phyloP scores from a whole-genome alignment of 2,888 invertebrate species.

The Atethmia centrago region DNA sequence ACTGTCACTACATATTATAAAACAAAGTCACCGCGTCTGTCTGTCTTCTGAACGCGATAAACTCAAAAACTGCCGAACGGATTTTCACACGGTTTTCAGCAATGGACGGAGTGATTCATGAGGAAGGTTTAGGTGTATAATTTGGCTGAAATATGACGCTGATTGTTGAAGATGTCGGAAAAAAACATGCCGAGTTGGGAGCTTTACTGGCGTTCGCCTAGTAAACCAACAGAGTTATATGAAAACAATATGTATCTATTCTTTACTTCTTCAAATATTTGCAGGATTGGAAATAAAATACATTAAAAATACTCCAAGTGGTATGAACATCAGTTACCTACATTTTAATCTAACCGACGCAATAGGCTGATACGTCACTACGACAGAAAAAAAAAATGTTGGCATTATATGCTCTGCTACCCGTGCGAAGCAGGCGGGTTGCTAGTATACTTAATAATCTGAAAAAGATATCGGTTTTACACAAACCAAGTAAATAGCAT shows the following conservation, averaged over 20 bases:
- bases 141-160: too few relatives aligned
- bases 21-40: too few relatives aligned
- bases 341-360: not conserved
- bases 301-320: not conserved
- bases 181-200: too few relatives aligned
- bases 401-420: not conserved
- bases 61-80: too few relatives aligned
- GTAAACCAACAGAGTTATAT: not conserved
- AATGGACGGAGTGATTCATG: too few relatives aligned
- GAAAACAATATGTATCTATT: not conserved
- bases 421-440: not conserved
- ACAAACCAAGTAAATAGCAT: slow-evolving; percentile 16
- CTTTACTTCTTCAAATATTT: not conserved
- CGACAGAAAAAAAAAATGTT: not conserved
- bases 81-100: too few relatives aligned
- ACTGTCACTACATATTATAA: too few relatives aligned
- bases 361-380: not conserved
- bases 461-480: too few relatives aligned
- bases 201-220: not conserved
- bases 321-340: too few relatives aligned
- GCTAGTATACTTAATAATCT: not conserved
- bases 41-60: too few relatives aligned
- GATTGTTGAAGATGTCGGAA: too few relatives aligned
- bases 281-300: not conserved
- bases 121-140: too few relatives aligned